phyloP scores from a whole-genome alignment of 2,113 vertebrate species.

The Cranoglanis bouderius region DNA sequence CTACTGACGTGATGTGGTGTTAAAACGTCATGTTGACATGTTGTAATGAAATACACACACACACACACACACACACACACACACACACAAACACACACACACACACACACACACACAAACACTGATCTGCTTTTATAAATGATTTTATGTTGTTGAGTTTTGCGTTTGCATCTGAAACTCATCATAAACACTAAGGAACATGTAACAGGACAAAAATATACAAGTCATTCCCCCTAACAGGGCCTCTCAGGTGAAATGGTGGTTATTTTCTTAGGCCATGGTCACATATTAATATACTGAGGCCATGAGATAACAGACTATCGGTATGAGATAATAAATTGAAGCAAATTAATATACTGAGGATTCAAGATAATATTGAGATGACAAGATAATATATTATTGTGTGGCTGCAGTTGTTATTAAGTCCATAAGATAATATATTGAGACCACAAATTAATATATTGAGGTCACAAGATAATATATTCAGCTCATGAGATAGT shows the following conservation, averaged over 20 bases:
- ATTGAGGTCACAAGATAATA: not conserved
- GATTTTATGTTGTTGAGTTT: not conserved
- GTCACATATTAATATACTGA: not conserved
- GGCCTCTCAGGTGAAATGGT: too few relatives aligned
- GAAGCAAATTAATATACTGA: not conserved
- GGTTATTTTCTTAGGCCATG: not conserved
- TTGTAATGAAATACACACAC: slow-evolving; percentile 17
- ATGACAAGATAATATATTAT: not conserved
- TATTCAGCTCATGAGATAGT: not conserved
- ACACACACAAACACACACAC: not conserved
- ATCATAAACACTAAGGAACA: not conserved
- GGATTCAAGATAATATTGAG: not conserved
- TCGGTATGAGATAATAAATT: not conserved
- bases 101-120: too few relatives aligned
- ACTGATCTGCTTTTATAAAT: too few relatives aligned
- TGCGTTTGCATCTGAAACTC: not conserved
- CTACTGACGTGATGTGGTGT: slow-evolving; percentile 12
- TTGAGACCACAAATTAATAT: not conserved
- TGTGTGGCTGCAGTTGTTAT: not conserved
- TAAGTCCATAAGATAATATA: not conserved
- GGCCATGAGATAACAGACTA: not conserved
- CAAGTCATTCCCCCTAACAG: too few relatives aligned
- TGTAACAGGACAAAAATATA: not conserved
- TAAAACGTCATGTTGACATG: not conserved
- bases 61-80: slow-evolving; percentile 3